Base-by-base conservation (phyloP, 2,888 invertebrate genomes). In the Yponomeuta plumbellus region DNA sequence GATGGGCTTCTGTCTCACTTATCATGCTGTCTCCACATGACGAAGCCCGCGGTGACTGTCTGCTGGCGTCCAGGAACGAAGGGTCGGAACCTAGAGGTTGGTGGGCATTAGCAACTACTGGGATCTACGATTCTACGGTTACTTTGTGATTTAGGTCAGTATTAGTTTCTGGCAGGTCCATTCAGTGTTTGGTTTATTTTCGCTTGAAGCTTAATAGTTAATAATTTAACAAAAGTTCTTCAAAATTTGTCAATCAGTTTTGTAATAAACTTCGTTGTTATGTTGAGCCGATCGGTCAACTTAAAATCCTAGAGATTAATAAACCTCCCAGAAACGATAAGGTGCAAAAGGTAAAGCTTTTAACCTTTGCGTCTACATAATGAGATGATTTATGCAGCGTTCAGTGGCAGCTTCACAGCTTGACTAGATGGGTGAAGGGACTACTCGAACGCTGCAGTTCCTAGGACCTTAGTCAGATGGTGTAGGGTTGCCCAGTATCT, bases 1-100 rank as follows among this genome's bases (percentile, higher is more conserved):
- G 91, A 70, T 91, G 91, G 69, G 91, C 91, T 71, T 91, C 91
- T 57, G 89, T 91, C 79, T 91, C 91, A 70, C 91, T 91, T 70
- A 84, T 81, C 65, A 88, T 76, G 71, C 90, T 91, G 72, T 91
- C 91, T 67, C 91, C 91, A 67, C 86, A 90, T 57, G 90, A 90
- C 2, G 91, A 91, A 39, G 88, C 89, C 73, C 91, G 76, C 26
- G 91, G 91, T 57, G 91, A 91, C 70, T 89, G 88, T 70, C 88
- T 84, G 72, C 80, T 91, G 68, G 88, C 81, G 70, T 91, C 91
- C 84, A 91, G 80, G 80, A 89, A 88, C 75, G 88, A 85, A 73
- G 88, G 80, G 72, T 91, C 90, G 78, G 91, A 88, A 84, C 91
- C 91, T 91, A 84, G 64, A 40, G 44, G 44, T 34, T 34, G 11